Conservation (phyloP, 2,113 vertebrate species). For the Sialia sialis region DNA sequence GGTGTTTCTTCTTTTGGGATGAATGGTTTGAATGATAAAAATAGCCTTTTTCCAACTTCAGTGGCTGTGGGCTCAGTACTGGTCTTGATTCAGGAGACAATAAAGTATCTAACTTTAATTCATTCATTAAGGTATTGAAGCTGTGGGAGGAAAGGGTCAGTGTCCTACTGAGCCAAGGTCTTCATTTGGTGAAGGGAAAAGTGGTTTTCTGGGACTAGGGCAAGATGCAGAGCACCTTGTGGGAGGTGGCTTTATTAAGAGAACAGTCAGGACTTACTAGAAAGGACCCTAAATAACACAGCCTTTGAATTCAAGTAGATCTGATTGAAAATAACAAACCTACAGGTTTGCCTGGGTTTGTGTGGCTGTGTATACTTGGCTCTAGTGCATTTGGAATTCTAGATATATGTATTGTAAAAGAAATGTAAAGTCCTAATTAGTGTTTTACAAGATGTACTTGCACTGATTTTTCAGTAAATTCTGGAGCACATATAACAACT, state of each 20-base stretch:
- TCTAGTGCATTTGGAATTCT: neutral
- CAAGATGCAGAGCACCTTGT: neutral
- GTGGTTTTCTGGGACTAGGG: neutral
- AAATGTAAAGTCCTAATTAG: neutral
- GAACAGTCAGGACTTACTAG: neutral
- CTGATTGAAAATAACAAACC: neutral
- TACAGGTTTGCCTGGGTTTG: neutral
- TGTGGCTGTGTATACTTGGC: neutral
- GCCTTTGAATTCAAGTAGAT: neutral
- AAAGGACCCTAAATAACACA: neutral
- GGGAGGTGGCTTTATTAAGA: neutral
- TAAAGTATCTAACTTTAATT: neutral
- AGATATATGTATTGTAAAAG: neutral
- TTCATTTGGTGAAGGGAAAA: neutral
- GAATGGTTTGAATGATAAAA: neutral
- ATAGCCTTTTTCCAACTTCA: neutral
- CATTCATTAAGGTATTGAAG: neutral
- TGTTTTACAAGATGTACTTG: neutral
- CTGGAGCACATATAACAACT: neutral
- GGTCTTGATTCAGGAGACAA: neutral
- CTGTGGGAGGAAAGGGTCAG: neutral
- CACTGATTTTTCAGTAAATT: neutral
- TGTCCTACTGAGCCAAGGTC: neutral
- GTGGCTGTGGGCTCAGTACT: neutral
- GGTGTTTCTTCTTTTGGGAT: neutral